Evolutionary conservation across 2,113 vertebrate genomes (phyloP).

Genomic region (Coptodon bakossiorum): DNA sequence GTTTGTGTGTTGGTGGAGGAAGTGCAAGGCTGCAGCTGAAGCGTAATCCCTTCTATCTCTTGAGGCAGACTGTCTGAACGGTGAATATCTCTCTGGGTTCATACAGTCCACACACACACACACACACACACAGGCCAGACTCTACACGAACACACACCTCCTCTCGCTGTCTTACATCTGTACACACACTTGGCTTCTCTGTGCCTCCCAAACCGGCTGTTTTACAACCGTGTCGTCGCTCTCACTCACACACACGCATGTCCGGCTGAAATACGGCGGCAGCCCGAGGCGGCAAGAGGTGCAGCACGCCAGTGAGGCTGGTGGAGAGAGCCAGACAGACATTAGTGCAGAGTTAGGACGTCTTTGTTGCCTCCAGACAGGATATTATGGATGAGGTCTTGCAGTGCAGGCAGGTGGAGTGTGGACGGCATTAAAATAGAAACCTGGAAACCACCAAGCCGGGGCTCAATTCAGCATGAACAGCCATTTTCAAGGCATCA

Average conservation of each 20-base stretch:
- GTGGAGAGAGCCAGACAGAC: neutral
- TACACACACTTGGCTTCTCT: neutral
- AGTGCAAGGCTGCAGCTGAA: too few species aligned
- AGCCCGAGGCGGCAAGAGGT: constrained; percentile 10
- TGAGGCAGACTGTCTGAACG: too few species aligned
- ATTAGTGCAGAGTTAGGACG: neutral
- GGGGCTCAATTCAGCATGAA: neutral
- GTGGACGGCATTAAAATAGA: neutral
- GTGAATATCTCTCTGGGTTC: too few species aligned
- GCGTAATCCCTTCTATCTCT: too few species aligned
- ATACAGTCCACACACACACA: neutral
- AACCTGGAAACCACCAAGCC: neutral
- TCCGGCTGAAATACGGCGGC: constrained; percentile 29
- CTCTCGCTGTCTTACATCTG: neutral
- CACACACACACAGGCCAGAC: neutral
- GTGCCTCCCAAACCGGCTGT: neutral
- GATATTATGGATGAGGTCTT: neutral
- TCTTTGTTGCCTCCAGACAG: constrained; percentile 17
- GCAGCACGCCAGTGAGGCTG: neutral
- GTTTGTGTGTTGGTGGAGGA: too few species aligned
- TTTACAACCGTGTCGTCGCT: neutral
- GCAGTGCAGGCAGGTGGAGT: neutral
- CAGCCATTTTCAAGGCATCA: neutral
- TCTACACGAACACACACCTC: neutral
- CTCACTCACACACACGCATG: neutral